Percentiles rank a stretch among this genome's conserved stretches.
These are phyloP conservation scores for Harpagoxenus sublaevis DNA, from an alignment of 2,888 invertebrate species.

Conservation along the genomic window DNA sequence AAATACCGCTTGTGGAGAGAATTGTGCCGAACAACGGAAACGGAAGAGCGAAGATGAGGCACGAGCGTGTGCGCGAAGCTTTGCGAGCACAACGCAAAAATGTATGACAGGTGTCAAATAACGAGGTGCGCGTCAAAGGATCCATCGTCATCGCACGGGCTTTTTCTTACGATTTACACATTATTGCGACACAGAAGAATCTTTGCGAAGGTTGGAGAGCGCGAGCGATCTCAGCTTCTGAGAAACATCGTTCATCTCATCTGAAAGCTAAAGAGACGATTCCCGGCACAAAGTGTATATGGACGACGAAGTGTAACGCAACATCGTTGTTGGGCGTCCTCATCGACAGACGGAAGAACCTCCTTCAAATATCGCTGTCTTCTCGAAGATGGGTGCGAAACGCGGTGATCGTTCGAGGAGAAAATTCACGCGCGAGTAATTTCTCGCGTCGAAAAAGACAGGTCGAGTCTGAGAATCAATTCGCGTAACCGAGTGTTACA, in stretches of 20 bases:
- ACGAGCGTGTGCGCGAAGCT: background rate
- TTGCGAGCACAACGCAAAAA: constrained; percentile 29
- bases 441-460: background rate
- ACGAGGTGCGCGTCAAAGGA: constrained; percentile 36
- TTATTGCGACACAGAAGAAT: constrained; percentile 30
- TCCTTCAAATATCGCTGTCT: constrained; percentile 32
- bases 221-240: constrained; percentile 12
- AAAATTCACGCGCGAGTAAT: constrained; percentile 31
- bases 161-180: constrained; percentile 49
- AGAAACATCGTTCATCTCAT: constrained; percentile 23
- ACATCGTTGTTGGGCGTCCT: constrained; percentile 12
- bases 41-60: background rate
- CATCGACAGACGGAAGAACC: background rate
- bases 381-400: background rate
- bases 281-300: constrained; percentile 18
- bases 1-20: background rate
- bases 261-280: constrained; percentile 4
- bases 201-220: constrained; percentile 19
- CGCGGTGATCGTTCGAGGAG: background rate
- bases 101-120: constrained; percentile 31
- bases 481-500: background rate
- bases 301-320: constrained; percentile 23
- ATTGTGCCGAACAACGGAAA: background rate
- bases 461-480: background rate
- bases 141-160: constrained; percentile 1